These are phyloP conservation scores for Drosophila bipectinata DNA, from an alignment of 1,140 invertebrate genomes.

Conservation along the genomic window DNA sequence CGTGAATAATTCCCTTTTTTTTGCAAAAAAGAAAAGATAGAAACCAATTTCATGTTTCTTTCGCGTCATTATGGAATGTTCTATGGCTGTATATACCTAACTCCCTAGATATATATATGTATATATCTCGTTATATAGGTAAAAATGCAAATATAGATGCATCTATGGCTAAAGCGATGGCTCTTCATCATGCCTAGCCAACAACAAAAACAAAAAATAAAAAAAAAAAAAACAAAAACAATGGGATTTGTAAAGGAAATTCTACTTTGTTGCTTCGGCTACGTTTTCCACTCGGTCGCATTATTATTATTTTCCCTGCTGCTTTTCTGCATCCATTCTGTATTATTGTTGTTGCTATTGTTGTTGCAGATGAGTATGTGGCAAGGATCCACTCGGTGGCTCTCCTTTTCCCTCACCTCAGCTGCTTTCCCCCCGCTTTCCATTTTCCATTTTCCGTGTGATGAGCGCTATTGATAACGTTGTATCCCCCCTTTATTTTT, in stretches of 20 bases:
- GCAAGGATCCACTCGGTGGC: not conserved
- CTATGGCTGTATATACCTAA: not conserved
- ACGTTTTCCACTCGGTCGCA: slow-evolving; percentile 64
- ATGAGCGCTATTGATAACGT: slow-evolving; percentile 75
- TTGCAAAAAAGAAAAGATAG: slow-evolving; percentile 2
- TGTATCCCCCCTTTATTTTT: slow-evolving; percentile 18
- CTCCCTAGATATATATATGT: not conserved
- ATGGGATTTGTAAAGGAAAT: slow-evolving; percentile 35
- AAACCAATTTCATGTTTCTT: slow-evolving; percentile 43
- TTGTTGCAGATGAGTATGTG: slow-evolving; percentile 42
- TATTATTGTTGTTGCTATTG: slow-evolving; percentile 39
- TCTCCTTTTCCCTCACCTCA: not conserved
- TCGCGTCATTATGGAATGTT: slow-evolving; percentile 57
- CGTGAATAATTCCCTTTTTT: not conserved
- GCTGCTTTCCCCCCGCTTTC: not conserved
- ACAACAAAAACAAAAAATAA: slow-evolving; percentile 3
- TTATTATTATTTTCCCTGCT: slow-evolving; percentile 51
- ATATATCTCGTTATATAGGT: slow-evolving; percentile 7
- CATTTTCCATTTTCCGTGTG: slow-evolving; percentile 36
- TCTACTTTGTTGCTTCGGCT: slow-evolving; percentile 47
- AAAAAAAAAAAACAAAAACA: slow-evolving; percentile 6
- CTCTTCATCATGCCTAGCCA: slow-evolving; percentile 40
- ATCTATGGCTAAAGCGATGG: slow-evolving; percentile 20
- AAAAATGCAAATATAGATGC: slow-evolving; percentile 11
- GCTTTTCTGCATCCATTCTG: slow-evolving; percentile 10